A percentile compares a stretch with the other conserved stretches of the same genome.
Conservation (phyloP, 2,113 vertebrate genomes). For the Leuciscus idus region DNA sequence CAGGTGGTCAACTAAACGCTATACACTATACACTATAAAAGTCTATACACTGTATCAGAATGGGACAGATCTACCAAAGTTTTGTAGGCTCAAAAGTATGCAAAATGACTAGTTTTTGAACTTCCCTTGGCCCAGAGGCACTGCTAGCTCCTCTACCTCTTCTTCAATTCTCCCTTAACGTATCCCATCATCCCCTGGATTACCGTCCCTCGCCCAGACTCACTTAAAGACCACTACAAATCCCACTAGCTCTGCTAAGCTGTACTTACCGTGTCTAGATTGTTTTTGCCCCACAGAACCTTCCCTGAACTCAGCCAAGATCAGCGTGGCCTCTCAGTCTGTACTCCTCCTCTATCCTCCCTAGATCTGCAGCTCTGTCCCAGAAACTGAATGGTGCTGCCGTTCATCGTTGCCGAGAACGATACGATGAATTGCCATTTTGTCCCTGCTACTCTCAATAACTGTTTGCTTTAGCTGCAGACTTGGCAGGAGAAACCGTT, state of each 20-base stretch:
- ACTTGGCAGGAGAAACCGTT: neutral
- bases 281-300: conserved; percentile 43
- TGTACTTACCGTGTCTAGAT: conserved; percentile 40
- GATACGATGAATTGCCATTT: conserved; percentile 14
- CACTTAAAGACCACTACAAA: conserved; percentile 50
- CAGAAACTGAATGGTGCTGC: conserved; percentile 10
- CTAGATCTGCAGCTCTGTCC: neutral
- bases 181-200: conserved; percentile 39
- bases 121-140: neutral
- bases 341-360: neutral
- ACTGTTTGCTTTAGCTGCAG: conserved; percentile 8
- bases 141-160: neutral
- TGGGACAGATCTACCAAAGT: neutral
- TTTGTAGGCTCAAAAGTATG: neutral
- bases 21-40: too few species aligned
- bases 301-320: conserved; percentile 32
- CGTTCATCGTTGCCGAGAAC: neutral
- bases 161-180: conserved; percentile 15
- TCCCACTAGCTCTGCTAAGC: conserved; percentile 45
- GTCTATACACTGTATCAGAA: too few species aligned
- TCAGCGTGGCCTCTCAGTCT: conserved; percentile 22
- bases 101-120: neutral
- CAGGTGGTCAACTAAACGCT: too few species aligned
- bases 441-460: conserved; percentile 11
- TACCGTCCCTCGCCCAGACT: conserved; percentile 36